Percentiles rank a stretch among this genome's conserved stretches.
phyloP scores from a whole-genome alignment of 2,113 vertebrate genomes.

The Epinephelus moara region DNA sequence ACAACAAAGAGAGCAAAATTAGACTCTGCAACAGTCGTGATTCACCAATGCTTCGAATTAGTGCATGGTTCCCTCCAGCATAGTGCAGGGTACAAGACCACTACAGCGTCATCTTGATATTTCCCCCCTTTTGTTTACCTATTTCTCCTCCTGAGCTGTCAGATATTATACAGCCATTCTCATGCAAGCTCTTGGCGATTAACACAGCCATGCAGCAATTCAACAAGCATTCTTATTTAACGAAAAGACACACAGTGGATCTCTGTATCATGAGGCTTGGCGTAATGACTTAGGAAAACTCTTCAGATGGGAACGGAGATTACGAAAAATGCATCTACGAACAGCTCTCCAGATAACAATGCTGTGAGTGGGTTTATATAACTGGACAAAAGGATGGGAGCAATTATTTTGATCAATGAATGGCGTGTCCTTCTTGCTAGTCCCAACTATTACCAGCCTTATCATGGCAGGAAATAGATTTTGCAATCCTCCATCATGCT shows the following conservation, averaged over 20 bases:
- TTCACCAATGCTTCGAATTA: constrained; percentile 27
- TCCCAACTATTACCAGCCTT: constrained; percentile 54
- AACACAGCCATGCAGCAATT: constrained; percentile 39
- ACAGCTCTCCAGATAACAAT: constrained; percentile 39
- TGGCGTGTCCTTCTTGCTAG: constrained; percentile 36
- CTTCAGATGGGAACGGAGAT: constrained; percentile 53
- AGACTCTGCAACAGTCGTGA: constrained; percentile 1
- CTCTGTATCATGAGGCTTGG: constrained; percentile 34
- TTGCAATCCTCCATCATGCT: constrained; percentile 42
- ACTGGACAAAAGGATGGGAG: constrained; percentile 35
- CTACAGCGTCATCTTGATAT: neutral
- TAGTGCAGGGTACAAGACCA: neutral
- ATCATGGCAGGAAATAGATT: constrained; percentile 66
- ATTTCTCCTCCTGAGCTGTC: constrained; percentile 53
- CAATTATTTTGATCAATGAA: constrained; percentile 71
- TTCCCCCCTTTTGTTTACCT: constrained; percentile 49
- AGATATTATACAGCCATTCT: constrained; percentile 53
- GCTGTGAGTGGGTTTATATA: constrained; percentile 28
- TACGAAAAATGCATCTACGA: constrained; percentile 15
- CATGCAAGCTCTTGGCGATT: constrained; percentile 42
- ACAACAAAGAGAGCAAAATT: neutral
- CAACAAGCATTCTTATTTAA: constrained; percentile 26
- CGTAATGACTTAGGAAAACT: constrained; percentile 25
- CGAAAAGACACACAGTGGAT: constrained; percentile 15
- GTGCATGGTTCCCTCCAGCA: neutral